Base-by-base conservation (phyloP, 2,113 vertebrate species). In the Uria aalge region DNA sequence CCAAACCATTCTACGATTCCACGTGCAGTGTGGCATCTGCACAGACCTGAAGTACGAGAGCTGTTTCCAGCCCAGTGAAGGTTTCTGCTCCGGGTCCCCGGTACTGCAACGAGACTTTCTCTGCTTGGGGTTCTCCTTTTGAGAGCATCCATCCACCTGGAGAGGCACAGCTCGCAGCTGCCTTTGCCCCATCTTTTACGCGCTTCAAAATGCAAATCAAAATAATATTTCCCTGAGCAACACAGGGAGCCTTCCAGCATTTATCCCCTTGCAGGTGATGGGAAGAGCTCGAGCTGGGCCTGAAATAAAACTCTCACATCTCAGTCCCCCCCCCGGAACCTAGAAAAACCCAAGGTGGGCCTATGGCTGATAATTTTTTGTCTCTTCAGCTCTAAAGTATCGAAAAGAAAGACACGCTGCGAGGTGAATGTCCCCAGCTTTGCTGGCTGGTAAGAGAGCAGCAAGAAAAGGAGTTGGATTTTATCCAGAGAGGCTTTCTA, bases 201-300 rank as follows among this genome's bases (percentile, higher is more conserved):
- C 1, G 1, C n/a, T 30, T 56, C 9, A 6, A 19, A 12, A 6
- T 0, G 0, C 4, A 17, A 62, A 52, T 60, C 45, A 47, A 78
- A 84, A 82, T 9, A 9, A 13, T 5, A 47, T 55, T 82, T 71
- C 73, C 45, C 68, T 0, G 2, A 34, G 45, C 36, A 48, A 9
- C 24, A 24, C 19, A 4, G 29, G 71, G 75, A 92, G 3, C 27
- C 12, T 47, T 68, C 21, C 86, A 64, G 45, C 41, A 17, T 64
- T 68, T 36, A 47, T 47, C 27, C 56, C 38, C 15, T 15, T 43
- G 81, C 3, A 6, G 55, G 34, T 21, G 52, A 38, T 12, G 50
- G 52, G 60, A 75, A 90, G 15, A 71, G 47, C n/a, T 80, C 0
- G 6, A 82, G 60, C 24, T 26, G 52, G 73, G 63, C 60, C 74